Conservation (phyloP, 1,140 invertebrate species). For the Aricia agestis region DNA sequence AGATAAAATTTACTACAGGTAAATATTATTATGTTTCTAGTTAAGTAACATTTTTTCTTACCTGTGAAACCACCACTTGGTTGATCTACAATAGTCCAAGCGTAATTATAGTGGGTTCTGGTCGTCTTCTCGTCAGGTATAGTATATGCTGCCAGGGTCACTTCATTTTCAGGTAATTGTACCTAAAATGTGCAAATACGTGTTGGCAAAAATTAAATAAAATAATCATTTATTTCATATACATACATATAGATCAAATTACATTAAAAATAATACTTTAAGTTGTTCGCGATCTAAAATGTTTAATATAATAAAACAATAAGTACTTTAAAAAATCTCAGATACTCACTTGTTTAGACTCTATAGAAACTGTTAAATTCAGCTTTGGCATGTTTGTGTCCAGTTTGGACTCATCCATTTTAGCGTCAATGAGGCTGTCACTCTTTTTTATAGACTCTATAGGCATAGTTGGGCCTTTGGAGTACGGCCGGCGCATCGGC, state of each 20-base stretch:
- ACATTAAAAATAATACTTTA: too few relatives aligned
- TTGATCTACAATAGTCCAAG: slow-evolving; percentile 90
- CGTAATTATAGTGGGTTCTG: slow-evolving; percentile 88
- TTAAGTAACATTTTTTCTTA: slow-evolving; percentile 25
- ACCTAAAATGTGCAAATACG: slow-evolving; percentile 48
- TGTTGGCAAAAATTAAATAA: too few relatives aligned
- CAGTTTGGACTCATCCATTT: slow-evolving; percentile 43
- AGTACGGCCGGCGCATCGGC: slow-evolving; percentile 53
- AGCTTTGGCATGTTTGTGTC: slow-evolving; percentile 72
- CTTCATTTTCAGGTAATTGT: slow-evolving; percentile 84
- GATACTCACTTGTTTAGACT: slow-evolving; percentile 82
- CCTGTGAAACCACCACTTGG: slow-evolving; percentile 85
- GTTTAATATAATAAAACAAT: too few relatives aligned
- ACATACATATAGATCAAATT: too few relatives aligned
- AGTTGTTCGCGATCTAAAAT: too few relatives aligned
- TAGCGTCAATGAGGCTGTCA: slow-evolving; percentile 44
- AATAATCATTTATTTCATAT: too few relatives aligned
- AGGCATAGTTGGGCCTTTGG: slow-evolving; percentile 54
- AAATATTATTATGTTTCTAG: too few relatives aligned
- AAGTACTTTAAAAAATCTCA: not conserved
- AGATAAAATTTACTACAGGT: too few relatives aligned
- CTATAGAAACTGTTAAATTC: slow-evolving; percentile 86
- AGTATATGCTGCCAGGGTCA: slow-evolving; percentile 86
- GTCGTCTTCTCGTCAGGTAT: slow-evolving; percentile 84
- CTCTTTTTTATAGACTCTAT: slow-evolving; percentile 56